phyloP scores from a whole-genome alignment of 2,888 invertebrate genomes.

The Thecophora atra region DNA sequence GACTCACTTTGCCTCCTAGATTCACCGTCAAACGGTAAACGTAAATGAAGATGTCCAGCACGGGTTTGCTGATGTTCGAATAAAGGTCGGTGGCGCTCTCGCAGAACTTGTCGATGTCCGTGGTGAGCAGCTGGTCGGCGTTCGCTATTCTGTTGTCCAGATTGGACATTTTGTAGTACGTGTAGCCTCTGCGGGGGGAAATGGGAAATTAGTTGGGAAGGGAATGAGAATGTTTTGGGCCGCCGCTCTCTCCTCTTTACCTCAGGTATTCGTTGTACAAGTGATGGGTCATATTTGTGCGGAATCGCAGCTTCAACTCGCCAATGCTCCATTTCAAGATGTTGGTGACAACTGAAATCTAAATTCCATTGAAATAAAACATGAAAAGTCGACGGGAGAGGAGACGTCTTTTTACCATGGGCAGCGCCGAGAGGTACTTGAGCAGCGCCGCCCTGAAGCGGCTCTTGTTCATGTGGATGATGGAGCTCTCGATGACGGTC shows the following conservation, averaged over 20 bases:
- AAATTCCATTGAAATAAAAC: slow-evolving; percentile 58
- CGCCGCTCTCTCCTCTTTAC: slow-evolving; percentile 73
- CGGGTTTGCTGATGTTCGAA: slow-evolving; percentile 94
- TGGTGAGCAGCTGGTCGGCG: slow-evolving; percentile 94
- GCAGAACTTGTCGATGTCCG: slow-evolving; percentile 97
- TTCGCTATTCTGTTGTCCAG: slow-evolving; percentile 94
- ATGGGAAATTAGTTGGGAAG: slow-evolving; percentile 7
- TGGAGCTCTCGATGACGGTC: slow-evolving; percentile 93
- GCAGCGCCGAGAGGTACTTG: slow-evolving; percentile 86
- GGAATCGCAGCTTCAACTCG: slow-evolving; percentile 88
- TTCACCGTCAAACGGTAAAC: slow-evolving; percentile 87
- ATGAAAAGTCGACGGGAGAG: slow-evolving; percentile 37
- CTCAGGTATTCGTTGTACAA: slow-evolving; percentile 92
- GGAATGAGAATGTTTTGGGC: slow-evolving; percentile 12
- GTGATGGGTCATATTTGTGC: slow-evolving; percentile 87
- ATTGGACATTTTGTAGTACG: slow-evolving; percentile 96
- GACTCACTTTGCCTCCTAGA: slow-evolving; percentile 78
- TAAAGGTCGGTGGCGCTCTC: slow-evolving; percentile 95
- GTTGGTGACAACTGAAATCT: slow-evolving; percentile 95
- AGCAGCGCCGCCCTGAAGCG: slow-evolving; percentile 80
- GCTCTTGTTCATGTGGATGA: slow-evolving; percentile 85
- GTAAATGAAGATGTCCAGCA: slow-evolving; percentile 94
- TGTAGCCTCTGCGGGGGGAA: slow-evolving; percentile 77
- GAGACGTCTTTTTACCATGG: slow-evolving; percentile 73
- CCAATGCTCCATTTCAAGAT: slow-evolving; percentile 94